Evolutionary conservation across 2,888 invertebrate species (phyloP).

Genomic region (Drosophila rubida): DNA sequence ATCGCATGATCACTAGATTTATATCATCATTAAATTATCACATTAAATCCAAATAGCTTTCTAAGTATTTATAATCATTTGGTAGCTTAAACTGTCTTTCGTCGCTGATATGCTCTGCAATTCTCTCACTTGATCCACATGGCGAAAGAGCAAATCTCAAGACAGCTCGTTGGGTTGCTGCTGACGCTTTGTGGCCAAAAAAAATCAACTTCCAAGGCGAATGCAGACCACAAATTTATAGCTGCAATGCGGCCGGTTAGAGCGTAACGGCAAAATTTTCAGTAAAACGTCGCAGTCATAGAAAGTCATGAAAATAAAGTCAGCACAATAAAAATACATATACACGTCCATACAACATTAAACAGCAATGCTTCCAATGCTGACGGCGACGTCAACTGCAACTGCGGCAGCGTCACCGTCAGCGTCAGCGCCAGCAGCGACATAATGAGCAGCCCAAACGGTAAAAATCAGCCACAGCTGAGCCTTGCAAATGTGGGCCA

Average conservation of each 20-base stretch:
- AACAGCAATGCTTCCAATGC: conserved; percentile 53
- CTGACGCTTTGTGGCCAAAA: conserved; percentile 38
- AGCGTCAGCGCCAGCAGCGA: conserved; percentile 3
- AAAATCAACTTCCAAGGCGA: conserved; percentile 61
- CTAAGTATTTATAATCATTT: no score
- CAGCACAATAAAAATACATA: conserved; percentile 65
- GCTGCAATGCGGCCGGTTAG: conserved; percentile 73
- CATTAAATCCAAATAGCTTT: no score
- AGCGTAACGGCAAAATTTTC: conserved; percentile 53
- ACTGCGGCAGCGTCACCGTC: conserved; percentile 3
- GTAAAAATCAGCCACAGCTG: conserved; percentile 60
- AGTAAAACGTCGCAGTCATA: conserved; percentile 57
- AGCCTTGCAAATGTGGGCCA: conserved; percentile 68
- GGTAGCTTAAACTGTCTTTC: not conserved
- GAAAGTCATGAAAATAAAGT: conserved; percentile 60
- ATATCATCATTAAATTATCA: no score
- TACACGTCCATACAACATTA: conserved; percentile 56
- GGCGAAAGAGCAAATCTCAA: conserved; percentile 6
- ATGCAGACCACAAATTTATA: conserved; percentile 72
- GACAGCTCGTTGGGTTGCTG: conserved; percentile 15
- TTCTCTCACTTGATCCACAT: conserved; percentile 5
- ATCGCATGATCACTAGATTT: no score
- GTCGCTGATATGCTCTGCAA: not conserved
- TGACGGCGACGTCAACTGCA: conserved; percentile 15
- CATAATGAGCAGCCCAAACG: conserved; percentile 68